Evolutionary conservation across 2,113 vertebrate genomes (phyloP).

Genomic region (Arizona elegans): DNA sequence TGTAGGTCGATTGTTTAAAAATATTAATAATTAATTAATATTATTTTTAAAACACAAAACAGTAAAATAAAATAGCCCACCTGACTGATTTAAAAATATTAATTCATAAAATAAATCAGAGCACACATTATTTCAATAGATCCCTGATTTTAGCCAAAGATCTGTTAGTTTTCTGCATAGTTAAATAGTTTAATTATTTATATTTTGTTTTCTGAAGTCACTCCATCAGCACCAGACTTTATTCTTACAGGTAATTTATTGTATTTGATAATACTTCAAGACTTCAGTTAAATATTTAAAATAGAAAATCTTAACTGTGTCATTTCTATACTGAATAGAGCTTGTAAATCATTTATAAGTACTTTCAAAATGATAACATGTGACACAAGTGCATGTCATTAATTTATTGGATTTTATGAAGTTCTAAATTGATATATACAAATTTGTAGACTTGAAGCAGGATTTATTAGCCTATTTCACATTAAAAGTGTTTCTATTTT

Average conservation of each 20-base stretch:
- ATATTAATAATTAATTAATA: not conserved
- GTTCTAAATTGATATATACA: not conserved
- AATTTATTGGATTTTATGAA: slow-evolving; percentile 5
- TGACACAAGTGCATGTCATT: not conserved
- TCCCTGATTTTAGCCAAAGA: not conserved
- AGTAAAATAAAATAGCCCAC: not conserved
- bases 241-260: not conserved
- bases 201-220: not conserved
- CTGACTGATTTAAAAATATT: not conserved
- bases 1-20: not conserved
- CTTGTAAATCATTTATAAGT: not conserved
- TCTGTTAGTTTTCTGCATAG: not conserved
- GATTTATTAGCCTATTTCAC: not conserved
- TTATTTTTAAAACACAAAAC: not conserved
- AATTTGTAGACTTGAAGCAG: slow-evolving; percentile 14
- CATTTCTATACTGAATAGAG: not conserved
- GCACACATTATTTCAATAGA: not conserved
- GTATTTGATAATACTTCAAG: not conserved
- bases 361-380: not conserved
- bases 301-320: not conserved
- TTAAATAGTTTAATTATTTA: not conserved
- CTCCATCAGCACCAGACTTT: not conserved
- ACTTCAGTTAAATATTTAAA: not conserved
- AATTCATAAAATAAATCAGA: not conserved
- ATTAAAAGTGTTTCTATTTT: not conserved